Evolutionary conservation across 2,797 vertebrate species (phyloP).

Genomic region (Coccyzus lansbergi): DNA sequence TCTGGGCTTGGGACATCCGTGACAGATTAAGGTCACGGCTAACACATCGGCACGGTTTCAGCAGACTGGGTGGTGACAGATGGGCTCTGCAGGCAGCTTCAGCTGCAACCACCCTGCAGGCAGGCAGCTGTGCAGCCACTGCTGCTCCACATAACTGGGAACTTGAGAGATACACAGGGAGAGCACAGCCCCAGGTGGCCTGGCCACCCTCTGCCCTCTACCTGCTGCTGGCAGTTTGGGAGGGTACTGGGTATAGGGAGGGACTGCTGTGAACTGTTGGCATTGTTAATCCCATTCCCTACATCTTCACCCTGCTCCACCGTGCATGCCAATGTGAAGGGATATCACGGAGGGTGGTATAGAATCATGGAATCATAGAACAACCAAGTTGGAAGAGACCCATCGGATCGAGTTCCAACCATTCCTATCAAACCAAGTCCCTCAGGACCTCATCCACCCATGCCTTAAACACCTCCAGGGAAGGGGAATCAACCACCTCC

Average conservation of each 20-base stretch:
- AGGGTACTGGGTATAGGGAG: neutral
- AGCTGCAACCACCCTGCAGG: neutral
- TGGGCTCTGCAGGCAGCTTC: neutral
- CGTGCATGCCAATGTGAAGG: accelerated
- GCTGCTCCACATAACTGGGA: accelerated
- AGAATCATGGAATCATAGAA: no score
- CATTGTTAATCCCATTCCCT: neutral
- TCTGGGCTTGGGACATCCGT: neutral
- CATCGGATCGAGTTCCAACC: no score
- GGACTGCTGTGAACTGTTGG: neutral
- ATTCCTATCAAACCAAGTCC: no score
- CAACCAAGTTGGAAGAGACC: no score
- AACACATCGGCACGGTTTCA: accelerated
- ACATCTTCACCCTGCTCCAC: neutral
- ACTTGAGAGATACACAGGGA: neutral
- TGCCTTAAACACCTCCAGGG: no score
- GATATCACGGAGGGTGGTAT: neutral
- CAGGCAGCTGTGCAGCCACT: neutral
- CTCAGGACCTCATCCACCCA: no score
- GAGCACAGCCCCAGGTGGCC: neutral
- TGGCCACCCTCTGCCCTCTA: neutral
- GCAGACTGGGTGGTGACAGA: neutral
- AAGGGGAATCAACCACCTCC: no score
- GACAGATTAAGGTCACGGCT: neutral
- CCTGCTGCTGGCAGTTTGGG: neutral